Evolutionary conservation across 23 tunicate genomes (phyloP), one percentile per base, ranked within the genome.

Genomic region (Halocynthia roretzi): DNA sequence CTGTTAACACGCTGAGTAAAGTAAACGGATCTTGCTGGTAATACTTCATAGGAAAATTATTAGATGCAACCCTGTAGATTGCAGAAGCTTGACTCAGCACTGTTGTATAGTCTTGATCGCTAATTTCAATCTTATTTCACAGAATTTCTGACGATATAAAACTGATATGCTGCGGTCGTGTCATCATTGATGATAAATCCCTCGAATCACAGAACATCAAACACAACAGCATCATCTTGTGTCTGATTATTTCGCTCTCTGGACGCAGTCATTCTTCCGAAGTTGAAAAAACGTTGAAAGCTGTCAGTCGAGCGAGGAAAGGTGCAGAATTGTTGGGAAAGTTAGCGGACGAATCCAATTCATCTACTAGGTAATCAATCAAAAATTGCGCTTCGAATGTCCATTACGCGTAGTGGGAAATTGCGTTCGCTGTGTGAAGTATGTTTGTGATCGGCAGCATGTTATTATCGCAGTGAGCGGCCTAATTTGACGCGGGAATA

Each of bases 261-360:
- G 65, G 53, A 10, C 60, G 81, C 21, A 70, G 54, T 55, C 54
- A 84, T 53, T 71, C 85, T 51, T 19, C 49, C 48, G 90, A 80
- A 74, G 69, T 81, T 44, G 89, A 85, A 71, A 20, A 80, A 51
- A 65, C 68, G 19, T 82, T 85, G 80, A 68, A 80, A 56, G 85
- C 76, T 49, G 83, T 90, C 23, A 75, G 76, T 21, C 68, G 76
- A 31, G 83, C 89, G 20, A 87, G 80, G 64, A 64, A 80, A 55
- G 96, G 96, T 11, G 96, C 96, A 6, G 96, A 84, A 61, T 69
- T 90, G 56, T 52, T 90, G 21, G 86, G 89, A 11, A 54, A 83
- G 63, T 55, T 80, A 9, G 82, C 83, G 52, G 23, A 56, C 6
- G 20, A 77, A 0, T 31, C 44, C 1, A 31, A 31, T 4, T 31